Conservation (phyloP, 2,888 invertebrate species). For the Polydrusus cervinus region DNA sequence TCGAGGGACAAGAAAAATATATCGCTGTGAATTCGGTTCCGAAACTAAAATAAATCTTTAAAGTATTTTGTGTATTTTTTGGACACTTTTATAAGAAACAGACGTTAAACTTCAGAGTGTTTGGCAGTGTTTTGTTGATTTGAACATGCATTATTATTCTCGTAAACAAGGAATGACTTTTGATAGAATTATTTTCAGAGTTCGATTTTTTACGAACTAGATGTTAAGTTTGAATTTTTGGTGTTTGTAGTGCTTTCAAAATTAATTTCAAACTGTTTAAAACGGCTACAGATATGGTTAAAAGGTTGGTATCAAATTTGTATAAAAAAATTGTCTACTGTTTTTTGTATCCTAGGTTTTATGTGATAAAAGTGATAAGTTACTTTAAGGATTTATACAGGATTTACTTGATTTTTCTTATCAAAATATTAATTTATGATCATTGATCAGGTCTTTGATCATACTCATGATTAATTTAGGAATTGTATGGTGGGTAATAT, state of each 20-base stretch:
- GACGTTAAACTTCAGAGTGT: slow-evolving; percentile 17
- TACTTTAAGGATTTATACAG: not conserved
- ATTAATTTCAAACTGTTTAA: slow-evolving; percentile 66
- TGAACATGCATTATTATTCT: slow-evolving; percentile 56
- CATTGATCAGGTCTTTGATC: too few species aligned
- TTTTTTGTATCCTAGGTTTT: slow-evolving; percentile 35
- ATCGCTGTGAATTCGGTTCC: not conserved
- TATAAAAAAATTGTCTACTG: slow-evolving; percentile 20
- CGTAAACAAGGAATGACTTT: slow-evolving; percentile 57
- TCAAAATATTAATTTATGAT: too few species aligned
- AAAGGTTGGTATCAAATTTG: slow-evolving; percentile 65
- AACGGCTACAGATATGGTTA: slow-evolving; percentile 71
- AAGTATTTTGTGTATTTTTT: slow-evolving; percentile 25
- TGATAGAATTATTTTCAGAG: slow-evolving; percentile 49
- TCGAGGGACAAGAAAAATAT: slow-evolving; percentile 1
- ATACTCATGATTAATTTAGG: too few species aligned
- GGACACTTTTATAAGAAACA: slow-evolving; percentile 7
- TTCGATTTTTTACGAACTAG: slow-evolving; percentile 44
- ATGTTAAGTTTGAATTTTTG: slow-evolving; percentile 28
- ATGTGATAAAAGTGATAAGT: slow-evolving; percentile 22
- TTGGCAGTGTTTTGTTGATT: slow-evolving; percentile 45
- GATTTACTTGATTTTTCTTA: not conserved
- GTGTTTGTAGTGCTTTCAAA: slow-evolving; percentile 28
- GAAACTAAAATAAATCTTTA: slow-evolving; percentile 17
- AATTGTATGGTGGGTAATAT: too few species aligned